Evolutionary conservation across 23 tunicate genomes (phyloP).

Genomic region (Corella eumyota): DNA sequence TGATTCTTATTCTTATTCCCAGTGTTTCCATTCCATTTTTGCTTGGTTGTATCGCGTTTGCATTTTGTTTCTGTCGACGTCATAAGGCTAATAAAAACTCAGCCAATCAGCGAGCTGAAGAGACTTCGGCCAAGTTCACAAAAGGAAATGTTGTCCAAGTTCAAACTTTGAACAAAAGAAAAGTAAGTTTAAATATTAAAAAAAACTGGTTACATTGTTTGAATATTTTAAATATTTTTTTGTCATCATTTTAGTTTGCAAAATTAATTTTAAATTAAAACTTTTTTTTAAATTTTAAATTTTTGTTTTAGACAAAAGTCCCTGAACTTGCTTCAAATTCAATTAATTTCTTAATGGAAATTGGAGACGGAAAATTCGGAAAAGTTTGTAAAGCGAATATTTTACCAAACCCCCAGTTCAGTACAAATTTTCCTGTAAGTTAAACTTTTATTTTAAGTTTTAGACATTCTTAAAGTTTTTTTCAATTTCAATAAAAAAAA

Average conservation of each 20-base stretch:
- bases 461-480: background rate
- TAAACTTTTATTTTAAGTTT: too few species aligned
- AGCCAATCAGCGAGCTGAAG: slow-evolving; percentile 10
- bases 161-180: background rate
- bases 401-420: slow-evolving; percentile 53
- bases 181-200: background rate
- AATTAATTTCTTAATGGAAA: slow-evolving; percentile 39
- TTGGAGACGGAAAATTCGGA: slow-evolving; percentile 84
- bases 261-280: too few species aligned
- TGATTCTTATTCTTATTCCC: slow-evolving; percentile 59
- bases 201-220: background rate
- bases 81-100: slow-evolving; percentile 8
- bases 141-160: background rate
- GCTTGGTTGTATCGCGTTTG: slow-evolving; percentile 58
- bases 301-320: slow-evolving; percentile 43
- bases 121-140: background rate
- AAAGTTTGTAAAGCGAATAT: slow-evolving; percentile 78
- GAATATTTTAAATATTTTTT: background rate
- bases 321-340: slow-evolving; percentile 48
- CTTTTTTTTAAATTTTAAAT: too few species aligned
- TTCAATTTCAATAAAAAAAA: background rate
- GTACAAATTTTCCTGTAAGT: slow-evolving; percentile 78
- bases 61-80: slow-evolving; percentile 44
- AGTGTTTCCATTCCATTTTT: slow-evolving; percentile 70
- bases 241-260: background rate